A percentile compares a stretch with the other conserved stretches of the same genome.
phyloP scores from a whole-genome alignment of 2,797 vertebrate genomes.

The Aythya fuligula region DNA sequence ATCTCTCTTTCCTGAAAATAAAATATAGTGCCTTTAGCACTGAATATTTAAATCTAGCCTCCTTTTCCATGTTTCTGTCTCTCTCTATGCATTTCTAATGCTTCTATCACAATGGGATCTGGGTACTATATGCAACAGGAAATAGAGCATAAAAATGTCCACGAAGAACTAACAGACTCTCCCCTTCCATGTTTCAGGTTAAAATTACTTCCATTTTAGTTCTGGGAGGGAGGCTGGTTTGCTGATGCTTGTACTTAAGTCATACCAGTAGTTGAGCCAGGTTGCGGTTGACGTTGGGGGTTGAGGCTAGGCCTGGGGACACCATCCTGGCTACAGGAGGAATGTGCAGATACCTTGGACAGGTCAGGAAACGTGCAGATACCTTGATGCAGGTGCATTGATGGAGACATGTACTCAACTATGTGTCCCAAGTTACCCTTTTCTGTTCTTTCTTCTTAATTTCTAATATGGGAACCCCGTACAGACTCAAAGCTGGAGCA shows the following conservation, averaged over 20 bases:
- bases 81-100: conserved; percentile 68
- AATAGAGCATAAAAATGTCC: conserved; percentile 58
- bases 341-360: neutral
- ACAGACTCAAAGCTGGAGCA: neutral
- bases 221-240: neutral
- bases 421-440: fast-evolving
- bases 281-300: neutral
- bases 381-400: neutral
- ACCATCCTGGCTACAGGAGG: neutral
- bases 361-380: neutral
- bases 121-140: conserved; percentile 40
- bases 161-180: neutral
- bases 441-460: neutral
- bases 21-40: conserved; percentile 46
- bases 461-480: neutral
- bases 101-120: conserved; percentile 46
- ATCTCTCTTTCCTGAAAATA: conserved; percentile 46
- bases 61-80: conserved; percentile 15
- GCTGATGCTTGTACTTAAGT: neutral
- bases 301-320: neutral
- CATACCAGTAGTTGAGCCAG: neutral
- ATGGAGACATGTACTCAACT: neutral
- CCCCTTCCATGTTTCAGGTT: neutral
- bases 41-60: conserved; percentile 66
- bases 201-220: neutral